Evolutionary conservation across 2,888 invertebrate species (phyloP).

Genomic region (Drosophila tripunctata): DNA sequence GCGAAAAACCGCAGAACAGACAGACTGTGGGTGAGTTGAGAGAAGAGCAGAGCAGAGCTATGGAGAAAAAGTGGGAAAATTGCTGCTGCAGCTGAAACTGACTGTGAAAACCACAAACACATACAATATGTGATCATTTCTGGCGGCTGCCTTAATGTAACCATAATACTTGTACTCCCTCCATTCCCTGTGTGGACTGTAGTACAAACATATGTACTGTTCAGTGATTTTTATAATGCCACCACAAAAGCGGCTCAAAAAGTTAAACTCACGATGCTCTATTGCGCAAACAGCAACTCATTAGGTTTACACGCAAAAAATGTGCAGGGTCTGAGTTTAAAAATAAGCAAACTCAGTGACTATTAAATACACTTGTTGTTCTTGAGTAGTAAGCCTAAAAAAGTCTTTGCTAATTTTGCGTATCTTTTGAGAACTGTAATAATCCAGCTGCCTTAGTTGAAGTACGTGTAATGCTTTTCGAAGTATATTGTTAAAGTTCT

Average conservation of each 20-base stretch:
- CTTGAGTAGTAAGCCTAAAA: too few species aligned
- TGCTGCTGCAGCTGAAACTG: conserved; percentile 10
- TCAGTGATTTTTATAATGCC: conserved; percentile 57
- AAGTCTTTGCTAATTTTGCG: too few species aligned
- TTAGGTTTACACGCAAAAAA: conserved; percentile 7
- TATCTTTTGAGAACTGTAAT: too few species aligned
- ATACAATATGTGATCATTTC: conserved; percentile 28
- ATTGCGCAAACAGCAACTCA: conserved; percentile 13
- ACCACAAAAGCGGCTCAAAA: conserved; percentile 62
- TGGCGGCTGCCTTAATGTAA: conserved; percentile 27
- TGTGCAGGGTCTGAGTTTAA: neutral
- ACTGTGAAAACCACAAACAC: conserved; percentile 33
- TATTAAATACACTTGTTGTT: neutral
- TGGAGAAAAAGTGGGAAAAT: neutral
- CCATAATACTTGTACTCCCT: conserved; percentile 14
- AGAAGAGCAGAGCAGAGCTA: neutral
- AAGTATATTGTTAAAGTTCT: too few species aligned
- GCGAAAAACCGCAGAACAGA: neutral
- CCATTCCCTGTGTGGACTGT: neutral
- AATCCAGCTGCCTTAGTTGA: too few species aligned
- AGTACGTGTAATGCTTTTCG: too few species aligned
- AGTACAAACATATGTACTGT: neutral
- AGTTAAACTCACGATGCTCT: conserved; percentile 33
- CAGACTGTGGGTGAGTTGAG: neutral
- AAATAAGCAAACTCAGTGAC: neutral